These are phyloP conservation scores for Platyscapa corneri DNA, from an alignment of 1,140 invertebrate species.

Conservation along the genomic window DNA sequence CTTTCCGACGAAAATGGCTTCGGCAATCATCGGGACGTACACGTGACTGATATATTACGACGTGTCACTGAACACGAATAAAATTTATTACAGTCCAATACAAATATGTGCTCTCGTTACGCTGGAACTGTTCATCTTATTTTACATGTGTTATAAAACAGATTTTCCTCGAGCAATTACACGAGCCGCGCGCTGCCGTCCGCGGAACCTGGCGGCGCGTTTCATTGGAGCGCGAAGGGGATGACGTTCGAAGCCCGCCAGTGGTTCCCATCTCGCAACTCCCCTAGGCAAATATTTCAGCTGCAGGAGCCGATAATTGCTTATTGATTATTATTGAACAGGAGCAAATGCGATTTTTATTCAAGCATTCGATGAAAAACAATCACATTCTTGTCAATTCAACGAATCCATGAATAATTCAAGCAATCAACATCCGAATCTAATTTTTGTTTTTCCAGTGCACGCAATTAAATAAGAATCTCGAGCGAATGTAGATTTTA, in stretches of 20 bases:
- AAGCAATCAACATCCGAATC: neutral
- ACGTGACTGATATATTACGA: neutral
- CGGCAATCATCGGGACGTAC: neutral
- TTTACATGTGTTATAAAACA: neutral
- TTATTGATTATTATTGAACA: too few relatives aligned
- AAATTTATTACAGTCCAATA: neutral
- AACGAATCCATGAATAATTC: neutral
- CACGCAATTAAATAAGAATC: neutral
- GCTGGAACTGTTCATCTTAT: neutral
- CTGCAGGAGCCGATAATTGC: too few relatives aligned
- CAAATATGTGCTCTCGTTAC: too few relatives aligned
- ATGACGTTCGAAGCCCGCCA: too few relatives aligned
- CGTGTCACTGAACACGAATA: neutral
- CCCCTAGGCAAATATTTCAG: too few relatives aligned
- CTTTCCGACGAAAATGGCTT: constrained; percentile 26
- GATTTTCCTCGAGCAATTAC: neutral
- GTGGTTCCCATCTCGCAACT: too few relatives aligned
- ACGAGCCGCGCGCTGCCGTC: neutral
- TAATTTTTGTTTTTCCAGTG: neutral
- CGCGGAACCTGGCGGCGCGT: too few relatives aligned
- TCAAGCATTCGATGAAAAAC: neutral
- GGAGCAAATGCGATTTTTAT: too few relatives aligned
- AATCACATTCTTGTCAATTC: neutral
- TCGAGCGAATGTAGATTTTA: too few relatives aligned
- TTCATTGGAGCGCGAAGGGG: too few relatives aligned